Percentiles rank a stretch among this genome's conserved stretches.
phyloP scores from a whole-genome alignment of 2,797 vertebrate genomes.

The Melopsittacus undulatus region DNA sequence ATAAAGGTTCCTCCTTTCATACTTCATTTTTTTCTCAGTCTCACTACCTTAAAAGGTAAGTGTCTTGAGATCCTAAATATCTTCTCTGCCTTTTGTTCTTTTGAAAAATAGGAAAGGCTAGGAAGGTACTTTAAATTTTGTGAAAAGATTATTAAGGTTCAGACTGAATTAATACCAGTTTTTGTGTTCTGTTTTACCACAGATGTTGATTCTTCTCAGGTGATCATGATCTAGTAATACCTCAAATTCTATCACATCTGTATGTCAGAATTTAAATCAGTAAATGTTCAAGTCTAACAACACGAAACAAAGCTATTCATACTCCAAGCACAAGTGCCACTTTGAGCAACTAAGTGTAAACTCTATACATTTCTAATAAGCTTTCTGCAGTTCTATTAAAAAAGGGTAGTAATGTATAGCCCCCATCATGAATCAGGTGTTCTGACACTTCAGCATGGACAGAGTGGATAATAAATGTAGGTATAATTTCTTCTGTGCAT shows the following conservation, averaged over 20 bases:
- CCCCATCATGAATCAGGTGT: neutral
- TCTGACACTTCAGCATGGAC: neutral
- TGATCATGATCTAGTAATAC: neutral
- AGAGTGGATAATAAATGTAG: neutral
- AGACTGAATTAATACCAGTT: neutral
- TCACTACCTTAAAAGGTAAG: neutral
- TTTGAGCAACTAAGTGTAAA: neutral
- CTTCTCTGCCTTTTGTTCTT: neutral
- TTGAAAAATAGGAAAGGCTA: neutral
- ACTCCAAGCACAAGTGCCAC: neutral
- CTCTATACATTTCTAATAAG: neutral
- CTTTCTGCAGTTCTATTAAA: neutral
- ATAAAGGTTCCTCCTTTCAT: neutral
- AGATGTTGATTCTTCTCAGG: neutral
- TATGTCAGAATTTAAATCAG: neutral
- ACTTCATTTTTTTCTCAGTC: neutral
- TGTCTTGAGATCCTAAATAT: neutral
- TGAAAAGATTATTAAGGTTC: neutral
- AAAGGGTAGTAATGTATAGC: neutral
- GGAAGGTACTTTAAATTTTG: neutral
- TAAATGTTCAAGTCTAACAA: neutral
- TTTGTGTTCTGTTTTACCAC: neutral
- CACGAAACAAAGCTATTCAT: neutral
- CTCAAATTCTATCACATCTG: neutral
- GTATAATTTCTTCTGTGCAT: neutral